These are phyloP conservation scores for Enteromius afrohamiltoni DNA, from an alignment of 2,797 vertebrate species.

Conservation along the genomic window DNA sequence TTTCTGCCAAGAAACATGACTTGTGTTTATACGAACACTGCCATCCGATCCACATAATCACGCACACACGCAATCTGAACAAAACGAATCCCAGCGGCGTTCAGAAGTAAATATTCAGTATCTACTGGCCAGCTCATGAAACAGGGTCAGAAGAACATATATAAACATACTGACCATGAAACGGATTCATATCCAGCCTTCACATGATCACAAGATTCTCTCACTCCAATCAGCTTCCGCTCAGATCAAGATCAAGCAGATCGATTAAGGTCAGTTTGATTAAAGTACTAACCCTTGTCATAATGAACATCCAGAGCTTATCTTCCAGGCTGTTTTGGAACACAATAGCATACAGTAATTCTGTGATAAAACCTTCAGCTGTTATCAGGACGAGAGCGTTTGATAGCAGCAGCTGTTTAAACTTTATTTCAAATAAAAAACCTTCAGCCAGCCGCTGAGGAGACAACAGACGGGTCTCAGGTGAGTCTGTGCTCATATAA, in stretches of 20 bases:
- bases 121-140: not conserved
- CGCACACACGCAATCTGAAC: too few species aligned
- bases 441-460: too few species aligned
- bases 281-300: conserved; percentile 17
- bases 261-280: not conserved
- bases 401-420: not conserved
- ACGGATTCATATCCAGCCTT: not conserved
- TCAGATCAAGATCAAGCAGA: not conserved
- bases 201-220: not conserved
- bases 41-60: too few species aligned
- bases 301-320: not conserved
- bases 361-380: not conserved
- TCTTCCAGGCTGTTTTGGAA: not conserved
- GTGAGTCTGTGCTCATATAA: not conserved
- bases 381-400: not conserved
- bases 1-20: too few species aligned
- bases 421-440: not conserved
- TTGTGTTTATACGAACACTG: too few species aligned
- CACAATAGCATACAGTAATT: not conserved
- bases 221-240: not conserved
- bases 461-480: not conserved
- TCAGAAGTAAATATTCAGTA: not conserved
- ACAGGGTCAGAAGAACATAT: too few species aligned
- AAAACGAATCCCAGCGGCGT: too few species aligned
- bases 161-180: not conserved